phyloP scores from a whole-genome alignment of 2,113 vertebrate genomes.

The Dicerorhinus sumatrensis region DNA sequence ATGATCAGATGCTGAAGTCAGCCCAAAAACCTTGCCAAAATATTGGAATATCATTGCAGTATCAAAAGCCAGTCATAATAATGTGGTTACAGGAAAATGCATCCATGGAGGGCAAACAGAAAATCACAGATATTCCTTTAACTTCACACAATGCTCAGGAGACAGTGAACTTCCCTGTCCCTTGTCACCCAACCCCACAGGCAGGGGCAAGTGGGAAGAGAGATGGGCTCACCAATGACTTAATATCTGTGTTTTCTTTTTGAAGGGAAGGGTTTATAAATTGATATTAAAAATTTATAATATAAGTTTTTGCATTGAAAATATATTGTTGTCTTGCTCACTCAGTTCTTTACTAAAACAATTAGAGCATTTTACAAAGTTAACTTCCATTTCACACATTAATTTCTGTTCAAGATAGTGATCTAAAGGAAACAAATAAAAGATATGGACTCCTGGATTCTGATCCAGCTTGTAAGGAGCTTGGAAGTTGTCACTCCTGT shows the following conservation, averaged over 20 bases:
- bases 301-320: not conserved
- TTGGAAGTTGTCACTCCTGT: not conserved
- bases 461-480: not conserved
- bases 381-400: not conserved
- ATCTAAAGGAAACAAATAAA: not conserved
- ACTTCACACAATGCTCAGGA: not conserved
- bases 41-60: not conserved
- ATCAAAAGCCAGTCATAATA: not conserved
- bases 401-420: not conserved
- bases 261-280: not conserved
- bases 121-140: not conserved
- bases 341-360: not conserved
- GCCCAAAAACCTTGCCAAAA: not conserved
- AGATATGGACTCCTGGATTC: not conserved
- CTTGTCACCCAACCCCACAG: not conserved
- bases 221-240: not conserved
- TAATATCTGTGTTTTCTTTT: not conserved
- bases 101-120: not conserved
- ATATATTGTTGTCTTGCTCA: not conserved
- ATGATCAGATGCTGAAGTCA: not conserved
- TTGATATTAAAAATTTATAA: not conserved
- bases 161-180: not conserved
- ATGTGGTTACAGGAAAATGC: not conserved
- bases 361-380: not conserved
- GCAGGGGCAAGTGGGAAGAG: not conserved